These are phyloP conservation scores for Microcebus lehilahytsara DNA, from an alignment of 2,113 vertebrate species.

Conservation along the genomic window DNA sequence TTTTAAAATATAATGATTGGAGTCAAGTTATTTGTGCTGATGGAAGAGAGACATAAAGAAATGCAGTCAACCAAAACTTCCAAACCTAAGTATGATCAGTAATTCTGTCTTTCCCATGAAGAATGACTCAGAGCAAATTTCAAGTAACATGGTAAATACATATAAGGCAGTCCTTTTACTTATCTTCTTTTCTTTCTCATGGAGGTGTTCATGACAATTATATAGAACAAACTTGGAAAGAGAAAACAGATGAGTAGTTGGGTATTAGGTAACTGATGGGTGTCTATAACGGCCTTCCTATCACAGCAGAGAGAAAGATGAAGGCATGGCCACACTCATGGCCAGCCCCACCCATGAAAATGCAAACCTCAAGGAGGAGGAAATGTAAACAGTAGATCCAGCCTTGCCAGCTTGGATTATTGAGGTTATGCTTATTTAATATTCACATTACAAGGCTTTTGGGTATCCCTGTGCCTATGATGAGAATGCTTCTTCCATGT, in stretches of 20 bases:
- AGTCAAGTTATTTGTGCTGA: not conserved
- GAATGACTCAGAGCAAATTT: not conserved
- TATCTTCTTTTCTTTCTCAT: not conserved
- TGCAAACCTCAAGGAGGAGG: not conserved
- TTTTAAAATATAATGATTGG: not conserved
- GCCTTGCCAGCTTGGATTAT: too few relatives aligned
- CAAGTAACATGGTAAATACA: not conserved
- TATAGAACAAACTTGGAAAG: not conserved
- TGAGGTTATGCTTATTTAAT: not conserved
- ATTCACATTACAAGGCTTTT: not conserved
- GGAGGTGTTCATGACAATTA: not conserved
- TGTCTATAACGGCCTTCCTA: not conserved
- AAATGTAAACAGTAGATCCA: not conserved
- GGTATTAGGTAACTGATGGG: not conserved
- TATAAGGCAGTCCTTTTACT: not conserved
- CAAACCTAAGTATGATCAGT: not conserved
- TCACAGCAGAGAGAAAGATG: not conserved
- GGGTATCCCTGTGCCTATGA: not conserved
- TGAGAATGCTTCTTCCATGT: not conserved
- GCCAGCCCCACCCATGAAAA: not conserved
- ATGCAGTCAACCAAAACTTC: not conserved
- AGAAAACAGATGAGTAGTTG: not conserved
- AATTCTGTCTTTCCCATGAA: not conserved
- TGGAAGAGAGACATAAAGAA: not conserved
- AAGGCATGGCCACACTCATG: rapidly evolving